Conservation (phyloP, 1,140 invertebrate genomes). For the Heterodera schachtii region DNA sequence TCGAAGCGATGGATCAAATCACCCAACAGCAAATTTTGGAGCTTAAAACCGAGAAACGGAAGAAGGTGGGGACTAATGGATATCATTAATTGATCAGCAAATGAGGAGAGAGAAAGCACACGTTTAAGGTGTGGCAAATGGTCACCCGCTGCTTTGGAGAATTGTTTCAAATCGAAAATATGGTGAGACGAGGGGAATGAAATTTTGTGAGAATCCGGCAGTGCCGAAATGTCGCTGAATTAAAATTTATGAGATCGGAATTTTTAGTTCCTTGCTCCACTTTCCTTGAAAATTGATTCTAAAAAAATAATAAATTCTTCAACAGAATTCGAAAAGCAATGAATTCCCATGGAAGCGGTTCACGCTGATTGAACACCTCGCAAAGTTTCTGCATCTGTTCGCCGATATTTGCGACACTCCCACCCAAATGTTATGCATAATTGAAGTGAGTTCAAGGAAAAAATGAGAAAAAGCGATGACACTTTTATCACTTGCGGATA, state of each 20-base stretch:
- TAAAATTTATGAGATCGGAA: no score
- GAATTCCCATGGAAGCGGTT: not conserved
- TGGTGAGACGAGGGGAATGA: constrained; percentile 7
- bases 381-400: not conserved
- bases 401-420: constrained; percentile 3
- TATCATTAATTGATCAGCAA: no score
- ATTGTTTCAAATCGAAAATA: not conserved
- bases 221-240: no score
- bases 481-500: not conserved
- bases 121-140: not conserved
- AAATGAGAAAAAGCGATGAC: not conserved
- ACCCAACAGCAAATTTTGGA: not conserved
- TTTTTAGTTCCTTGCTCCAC: no score
- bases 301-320: no score
- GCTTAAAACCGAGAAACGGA: not conserved
- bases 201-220: no score
- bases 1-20: constrained; percentile 8
- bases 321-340: not conserved
- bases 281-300: no score
- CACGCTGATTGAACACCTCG: not conserved
- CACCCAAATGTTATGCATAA: constrained; percentile 5
- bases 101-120: no score
- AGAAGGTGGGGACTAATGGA: not conserved
- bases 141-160: not conserved
- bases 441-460: not conserved